phyloP scores from a whole-genome alignment of 2,888 invertebrate species.

The Mystacides longicornis region DNA sequence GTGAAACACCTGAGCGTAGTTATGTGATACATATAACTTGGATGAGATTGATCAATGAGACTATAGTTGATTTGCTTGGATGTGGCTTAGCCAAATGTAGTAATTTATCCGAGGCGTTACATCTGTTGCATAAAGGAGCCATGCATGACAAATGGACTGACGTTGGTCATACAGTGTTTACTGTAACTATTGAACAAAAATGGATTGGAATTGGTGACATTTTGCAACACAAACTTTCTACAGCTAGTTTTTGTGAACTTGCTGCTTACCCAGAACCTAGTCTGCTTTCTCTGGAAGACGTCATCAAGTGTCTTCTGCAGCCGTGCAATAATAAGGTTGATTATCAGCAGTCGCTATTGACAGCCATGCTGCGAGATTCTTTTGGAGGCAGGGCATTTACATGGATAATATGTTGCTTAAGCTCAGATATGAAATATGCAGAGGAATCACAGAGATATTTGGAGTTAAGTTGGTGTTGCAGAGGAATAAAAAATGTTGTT shows the following conservation, averaged over 20 bases:
- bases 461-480: conserved; percentile 58
- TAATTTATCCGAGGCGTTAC: conserved; percentile 66
- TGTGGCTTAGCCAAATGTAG: conserved; percentile 48
- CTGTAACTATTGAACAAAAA: conserved; percentile 66
- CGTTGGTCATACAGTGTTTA: conserved; percentile 62
- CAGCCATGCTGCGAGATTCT: conserved; percentile 63
- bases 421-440: conserved; percentile 59
- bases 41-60: conserved; percentile 65
- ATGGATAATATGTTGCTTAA: conserved; percentile 64
- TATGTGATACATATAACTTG: conserved; percentile 63
- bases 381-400: conserved; percentile 72
- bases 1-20: conserved; percentile 56
- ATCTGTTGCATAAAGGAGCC: conserved; percentile 62
- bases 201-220: conserved; percentile 61
- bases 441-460: conserved; percentile 63
- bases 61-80: conserved; percentile 53
- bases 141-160: conserved; percentile 46
- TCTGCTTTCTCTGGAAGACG: conserved; percentile 57
- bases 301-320: conserved; percentile 51
- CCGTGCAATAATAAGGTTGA: conserved; percentile 49
- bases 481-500: conserved; percentile 62
- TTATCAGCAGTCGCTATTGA: conserved; percentile 60
- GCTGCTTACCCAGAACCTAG: conserved; percentile 55
- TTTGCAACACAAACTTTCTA: conserved; percentile 63
- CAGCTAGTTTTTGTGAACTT: conserved; percentile 67